Base-by-base conservation (phyloP, 2,888 invertebrate species). In the Coenonympha arcania region DNA sequence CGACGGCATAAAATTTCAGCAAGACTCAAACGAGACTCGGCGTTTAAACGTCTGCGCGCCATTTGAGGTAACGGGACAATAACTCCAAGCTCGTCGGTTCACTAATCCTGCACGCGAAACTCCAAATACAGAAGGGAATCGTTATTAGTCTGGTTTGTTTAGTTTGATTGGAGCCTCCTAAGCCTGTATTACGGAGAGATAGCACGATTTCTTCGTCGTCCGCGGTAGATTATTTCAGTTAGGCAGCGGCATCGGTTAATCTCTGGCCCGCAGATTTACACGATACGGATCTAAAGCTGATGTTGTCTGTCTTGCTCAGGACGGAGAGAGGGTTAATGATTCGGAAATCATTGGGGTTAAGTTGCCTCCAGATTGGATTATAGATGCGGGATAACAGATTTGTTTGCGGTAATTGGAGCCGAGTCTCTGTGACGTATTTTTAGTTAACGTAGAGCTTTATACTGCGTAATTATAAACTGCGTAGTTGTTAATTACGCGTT, bases 271-370 rank as follows among this genome's bases (percentile, higher is more conserved):
- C 69, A 67, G 74, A 75, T 77, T 79, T 76, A 69, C 75, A 73
- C 75, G 84, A 84, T 83, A 81, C 75, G 75, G 76, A 82, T 85
- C 83, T 76, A 73, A 82, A 80, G 83, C 78, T 76, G 80, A 79
- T 81, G 85, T 81, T 84, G 85, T 85, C 83, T 84, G 76, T 85
- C 85, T 85, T 79, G 79, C 85, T 86, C 84, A 85, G 80, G 73
- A 71, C 70, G 76, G 73, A 75, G 76, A 79, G 76, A 73, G 70
- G 74, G 79, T 85, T 84, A 85, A 85, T 86, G 85, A 81, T 79
- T 80, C 73, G 85, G 84, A 85, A 85, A 83, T 85, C 79, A 85
- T 84, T 84, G 73, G 84, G 84, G 79, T 80, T 81, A 79, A 80
- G 76, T 79, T 78, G 70, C 76, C 69, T 68, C 68, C 73, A 73